Evolutionary conservation across 2,797 vertebrate genomes (phyloP).

Genomic region (Diplodus sargus): DNA sequence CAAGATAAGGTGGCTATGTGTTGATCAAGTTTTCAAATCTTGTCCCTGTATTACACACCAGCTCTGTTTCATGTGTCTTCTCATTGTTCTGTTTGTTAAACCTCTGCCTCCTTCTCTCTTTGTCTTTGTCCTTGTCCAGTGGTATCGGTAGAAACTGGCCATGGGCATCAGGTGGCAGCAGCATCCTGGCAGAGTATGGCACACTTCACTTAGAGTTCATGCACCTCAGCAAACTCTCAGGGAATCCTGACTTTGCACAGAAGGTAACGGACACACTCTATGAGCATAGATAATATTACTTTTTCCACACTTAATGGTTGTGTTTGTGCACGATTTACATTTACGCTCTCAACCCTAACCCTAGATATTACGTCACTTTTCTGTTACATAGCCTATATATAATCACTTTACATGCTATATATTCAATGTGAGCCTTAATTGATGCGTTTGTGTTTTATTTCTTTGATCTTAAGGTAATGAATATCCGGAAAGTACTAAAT

Average conservation of each 20-base stretch:
- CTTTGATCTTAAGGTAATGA: conserved; percentile 89
- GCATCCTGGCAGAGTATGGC: conserved; percentile 98
- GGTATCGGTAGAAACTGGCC: conserved; percentile 98
- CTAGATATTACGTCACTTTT: neutral
- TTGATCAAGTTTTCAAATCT: neutral
- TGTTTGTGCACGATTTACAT: neutral
- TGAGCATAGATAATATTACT: neutral
- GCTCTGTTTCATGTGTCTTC: neutral
- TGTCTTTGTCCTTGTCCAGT: conserved; percentile 72
- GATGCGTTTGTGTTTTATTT: neutral
- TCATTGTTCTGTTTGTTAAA: neutral
- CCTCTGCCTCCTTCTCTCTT: neutral
- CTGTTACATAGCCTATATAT: too few relatives aligned
- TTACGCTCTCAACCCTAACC: too few relatives aligned
- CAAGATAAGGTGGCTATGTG: neutral
- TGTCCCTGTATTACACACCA: neutral
- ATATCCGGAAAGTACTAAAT: conserved; percentile 95
- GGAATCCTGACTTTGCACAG: conserved; percentile 93
- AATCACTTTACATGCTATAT: neutral
- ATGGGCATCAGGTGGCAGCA: conserved; percentile 99
- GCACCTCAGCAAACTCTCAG: conserved; percentile 94
- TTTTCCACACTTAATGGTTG: neutral
- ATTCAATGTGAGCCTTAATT: neutral
- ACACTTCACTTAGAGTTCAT: conserved; percentile 98
- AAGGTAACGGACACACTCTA: conserved; percentile 85